Conservation (phyloP, 2,888 invertebrate species). For the Drosophila recens region DNA sequence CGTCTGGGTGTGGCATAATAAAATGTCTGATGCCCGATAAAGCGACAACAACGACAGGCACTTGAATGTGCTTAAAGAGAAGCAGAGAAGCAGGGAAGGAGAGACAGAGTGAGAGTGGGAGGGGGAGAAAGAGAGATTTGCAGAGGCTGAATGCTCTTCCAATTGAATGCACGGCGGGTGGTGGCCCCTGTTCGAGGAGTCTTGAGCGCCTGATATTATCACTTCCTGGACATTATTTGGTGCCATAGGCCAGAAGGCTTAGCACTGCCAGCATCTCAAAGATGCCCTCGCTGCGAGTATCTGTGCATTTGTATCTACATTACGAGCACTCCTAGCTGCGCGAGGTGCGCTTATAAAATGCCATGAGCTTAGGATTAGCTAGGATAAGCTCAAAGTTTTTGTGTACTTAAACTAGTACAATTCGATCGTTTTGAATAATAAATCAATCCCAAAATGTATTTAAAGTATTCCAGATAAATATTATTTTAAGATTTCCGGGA, state of each 20-base stretch:
- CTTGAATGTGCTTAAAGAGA: constrained; percentile 56
- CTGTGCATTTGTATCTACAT: constrained; percentile 13
- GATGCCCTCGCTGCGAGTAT: constrained; percentile 41
- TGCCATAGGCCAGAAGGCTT: constrained; percentile 76
- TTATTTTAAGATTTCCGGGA: too few relatives aligned
- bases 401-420: too few relatives aligned
- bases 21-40: constrained; percentile 75
- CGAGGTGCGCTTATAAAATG: constrained; percentile 26
- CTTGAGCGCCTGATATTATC: constrained; percentile 73
- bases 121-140: not conserved
- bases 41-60: constrained; percentile 44
- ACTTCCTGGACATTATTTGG: constrained; percentile 80
- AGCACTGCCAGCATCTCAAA: constrained; percentile 55
- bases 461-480: too few relatives aligned
- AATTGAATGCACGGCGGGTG: constrained; percentile 71
- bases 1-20: constrained; percentile 55
- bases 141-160: constrained; percentile 53
- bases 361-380: too few relatives aligned
- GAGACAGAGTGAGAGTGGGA: too few relatives aligned
- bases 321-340: not conserved
- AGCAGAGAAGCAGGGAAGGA: not conserved
- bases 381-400: too few relatives aligned
- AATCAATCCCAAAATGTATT: too few relatives aligned
- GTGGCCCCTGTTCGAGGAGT: constrained; percentile 44
- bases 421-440: too few relatives aligned